Evolutionary conservation across 2,888 invertebrate genomes (phyloP), one percentile per base, ranked within the genome.

Genomic region (Piscicola geometra): DNA sequence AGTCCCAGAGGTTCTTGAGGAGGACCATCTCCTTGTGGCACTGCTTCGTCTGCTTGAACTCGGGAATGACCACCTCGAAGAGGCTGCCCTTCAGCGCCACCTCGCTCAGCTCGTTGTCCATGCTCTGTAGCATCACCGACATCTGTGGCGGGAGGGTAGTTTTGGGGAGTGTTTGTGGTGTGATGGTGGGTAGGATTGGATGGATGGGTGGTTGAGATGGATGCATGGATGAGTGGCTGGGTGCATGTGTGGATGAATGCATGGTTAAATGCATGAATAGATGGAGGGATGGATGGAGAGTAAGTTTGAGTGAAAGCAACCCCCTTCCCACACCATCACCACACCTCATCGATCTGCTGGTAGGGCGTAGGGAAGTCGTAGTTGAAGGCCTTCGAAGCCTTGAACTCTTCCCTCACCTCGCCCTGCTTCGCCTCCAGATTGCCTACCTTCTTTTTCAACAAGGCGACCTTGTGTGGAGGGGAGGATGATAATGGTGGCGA

Each of bases 21-120:
- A 86, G 78, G 81, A 90, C 89, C 77, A 96, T 86, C 85, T 97
- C 97, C 83, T 92, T 93, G 79, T 95, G 89, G 83, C 96, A 96
- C 84, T 94, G 93, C 82, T 91, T 93, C 71, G 97, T 86, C 78
- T 93, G 89, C 83, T 95, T 96, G 83, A 95, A 97, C 84, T 97
- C 96, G 0, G 96, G 94, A 30, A 95, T 92, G 81, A 90, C 92
- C 0, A 97, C 95, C 88, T 97, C 97, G 86, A 97, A 97, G 66
- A 97, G 87, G 1, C 92, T 91, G 0, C 96, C 96, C 2, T 94
- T 93, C 80, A 92, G 91, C 82, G 93, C n/a, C 79, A 97, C 91
- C 56, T 90, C 89, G 77, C 88, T 79, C 2, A 72, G 25, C 47
- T 72, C 72, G 2, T 25, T 1, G n/a, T 72, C 72, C 3, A 32